Conservation (phyloP, 2,113 vertebrate genomes). For the Numida meleagris region DNA sequence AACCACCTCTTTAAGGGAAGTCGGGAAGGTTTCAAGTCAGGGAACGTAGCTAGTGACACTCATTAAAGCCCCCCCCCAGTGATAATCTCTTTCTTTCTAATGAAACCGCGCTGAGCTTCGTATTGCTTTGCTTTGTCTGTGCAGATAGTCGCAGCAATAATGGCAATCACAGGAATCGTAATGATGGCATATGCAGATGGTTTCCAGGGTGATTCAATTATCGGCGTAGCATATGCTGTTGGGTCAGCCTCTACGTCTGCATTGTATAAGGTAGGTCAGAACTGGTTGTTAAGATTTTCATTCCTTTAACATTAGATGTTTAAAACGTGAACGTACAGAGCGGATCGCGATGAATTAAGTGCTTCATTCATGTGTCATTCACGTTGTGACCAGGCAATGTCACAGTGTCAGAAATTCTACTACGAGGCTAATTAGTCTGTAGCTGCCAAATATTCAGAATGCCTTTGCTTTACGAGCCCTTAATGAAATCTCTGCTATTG, state of each 20-base stretch:
- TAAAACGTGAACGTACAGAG: not conserved
- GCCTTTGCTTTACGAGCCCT: constrained; percentile 15
- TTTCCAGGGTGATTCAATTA: constrained; percentile 95
- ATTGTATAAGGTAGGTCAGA: constrained; percentile 88
- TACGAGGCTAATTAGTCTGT: not conserved
- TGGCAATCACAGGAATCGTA: constrained; percentile 98
- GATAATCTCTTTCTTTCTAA: not conserved
- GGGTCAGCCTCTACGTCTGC: constrained; percentile 97
- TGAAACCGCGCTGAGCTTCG: not conserved
- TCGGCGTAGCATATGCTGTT: constrained; percentile 95
- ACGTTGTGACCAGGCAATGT: not conserved
- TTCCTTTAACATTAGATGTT: accelerated
- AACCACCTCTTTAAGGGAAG: not conserved
- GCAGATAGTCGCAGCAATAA: constrained; percentile 98
- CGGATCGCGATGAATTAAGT: not conserved
- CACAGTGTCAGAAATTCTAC: not conserved
- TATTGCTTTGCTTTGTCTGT: constrained; percentile 46
- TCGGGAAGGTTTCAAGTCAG: not conserved
- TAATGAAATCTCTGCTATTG: not conserved
- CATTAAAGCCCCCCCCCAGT: not conserved
- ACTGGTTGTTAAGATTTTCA: not conserved
- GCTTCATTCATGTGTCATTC: not conserved
- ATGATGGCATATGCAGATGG: constrained; percentile 99
- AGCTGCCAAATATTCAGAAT: not conserved
- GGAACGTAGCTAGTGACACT: not conserved